Base-by-base conservation (phyloP, 1,140 invertebrate genomes). In the Drosophila trapezifrons region DNA sequence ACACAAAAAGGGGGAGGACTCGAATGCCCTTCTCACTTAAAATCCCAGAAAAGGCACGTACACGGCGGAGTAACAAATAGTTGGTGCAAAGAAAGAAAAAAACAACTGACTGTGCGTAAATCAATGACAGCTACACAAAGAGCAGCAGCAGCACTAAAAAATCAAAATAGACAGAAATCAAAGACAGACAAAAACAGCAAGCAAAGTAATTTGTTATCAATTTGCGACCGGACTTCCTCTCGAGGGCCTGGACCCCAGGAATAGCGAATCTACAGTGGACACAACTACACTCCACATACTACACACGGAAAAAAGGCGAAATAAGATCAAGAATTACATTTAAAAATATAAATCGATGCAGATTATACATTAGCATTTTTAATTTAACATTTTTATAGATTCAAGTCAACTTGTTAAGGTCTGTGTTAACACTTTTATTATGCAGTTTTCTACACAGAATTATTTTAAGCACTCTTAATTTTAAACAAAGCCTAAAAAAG, bases 181-280 rank as follows among this genome's bases (percentile, higher is more conserved):
- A 42, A 52, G 40, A 9, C 60, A 69, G 43, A 59, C 40, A 54
- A 54, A 60, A 43, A 52, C 57, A 55, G 51, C 57, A 58, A 46
- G 46, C 74, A 76, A 75, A 76, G 54, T 75, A 65, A 65, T 76
- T 76, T 75, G 63, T 58, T 74, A 76, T 76, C 70, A 76, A 76
- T 76, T 65, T 76, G 60, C 65, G 64, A 57, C 25, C 29, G 65
- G 46, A 58, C 65, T 71, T 52, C 20, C 70, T 49, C 51, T 57
- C 51, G 42, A 57, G 63, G 67, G 27, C 13, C 35, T 35, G 29
- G 46, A 51, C 13, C 20, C 43, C 43, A 35, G 40, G 64, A 35
- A 65, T 37, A 25, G 46, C 37, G 45, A 65, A 35, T 49, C 37
- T 70, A 69, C 47, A 52, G 60, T 45, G 38, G 22, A 10, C 42